These are phyloP conservation scores for Austrofundulus limnaeus DNA, from an alignment of 2,113 vertebrate genomes.

Conservation along the genomic window DNA sequence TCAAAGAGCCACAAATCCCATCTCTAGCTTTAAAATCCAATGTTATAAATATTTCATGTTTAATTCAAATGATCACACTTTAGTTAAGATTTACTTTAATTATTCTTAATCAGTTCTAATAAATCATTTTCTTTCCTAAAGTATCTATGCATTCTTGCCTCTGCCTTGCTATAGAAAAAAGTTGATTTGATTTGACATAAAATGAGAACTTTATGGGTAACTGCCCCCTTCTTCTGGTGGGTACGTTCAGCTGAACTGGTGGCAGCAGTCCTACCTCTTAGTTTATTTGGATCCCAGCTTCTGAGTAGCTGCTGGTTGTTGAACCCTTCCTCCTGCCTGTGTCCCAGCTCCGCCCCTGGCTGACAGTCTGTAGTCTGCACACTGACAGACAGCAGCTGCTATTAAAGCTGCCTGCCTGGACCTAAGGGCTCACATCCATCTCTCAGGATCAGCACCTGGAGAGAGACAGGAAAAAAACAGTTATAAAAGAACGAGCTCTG, in stretches of 20 bases:
- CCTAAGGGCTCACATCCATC: slow-evolving; percentile 22
- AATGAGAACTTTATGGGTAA: too few species aligned
- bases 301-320: slow-evolving; percentile 36
- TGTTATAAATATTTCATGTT: too few species aligned
- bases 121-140: too few species aligned
- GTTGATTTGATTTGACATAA: too few species aligned
- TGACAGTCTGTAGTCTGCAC: slow-evolving; percentile 27
- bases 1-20: too few species aligned
- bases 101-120: too few species aligned
- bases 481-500: slow-evolving; percentile 27
- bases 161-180: too few species aligned
- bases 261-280: neutral
- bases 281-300: too few species aligned
- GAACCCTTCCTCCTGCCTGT: slow-evolving; percentile 27
- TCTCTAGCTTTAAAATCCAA: too few species aligned
- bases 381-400: slow-evolving; percentile 46
- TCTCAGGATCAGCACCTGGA: slow-evolving; percentile 12
- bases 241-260: slow-evolving; percentile 4
- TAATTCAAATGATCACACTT: too few species aligned
- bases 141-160: too few species aligned
- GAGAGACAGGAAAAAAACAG: neutral
- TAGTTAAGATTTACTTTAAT: too few species aligned
- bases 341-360: slow-evolving; percentile 53
- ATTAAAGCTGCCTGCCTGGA: slow-evolving; percentile 44
- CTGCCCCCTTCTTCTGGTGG: neutral